Base-by-base conservation (phyloP, 2,113 vertebrate genomes). In the Tychaedon coryphoeus region DNA sequence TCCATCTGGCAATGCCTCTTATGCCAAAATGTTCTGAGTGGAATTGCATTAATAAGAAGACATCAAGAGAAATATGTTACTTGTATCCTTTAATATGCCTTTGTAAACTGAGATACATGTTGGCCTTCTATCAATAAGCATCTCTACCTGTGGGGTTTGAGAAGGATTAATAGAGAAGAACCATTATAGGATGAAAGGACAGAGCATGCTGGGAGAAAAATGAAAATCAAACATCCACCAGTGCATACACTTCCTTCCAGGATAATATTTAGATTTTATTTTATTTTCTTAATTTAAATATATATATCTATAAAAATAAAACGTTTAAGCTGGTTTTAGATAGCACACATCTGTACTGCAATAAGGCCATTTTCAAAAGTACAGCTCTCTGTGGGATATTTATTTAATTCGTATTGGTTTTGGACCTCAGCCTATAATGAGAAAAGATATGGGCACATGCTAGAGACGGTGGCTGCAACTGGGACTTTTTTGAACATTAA, bases 331-430 rank as follows among this genome's bases (percentile, higher is more conserved):
- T 89, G 62, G 93, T 97, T 96, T 93, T 94, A 98, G 97, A 97
- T 97, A 97, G 97, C 79, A 9, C 92, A 97, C 97, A 97, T 98
- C 97, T 98, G 96, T 86, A 97, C 79, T 18, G 91, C 93, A 96
- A 97, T 92, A 96, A 97, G 97, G 95, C 96, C 95, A 57, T 97
- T 97, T 97, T 97, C 97, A 96, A 97, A 97, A 97, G 95, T 95
- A 85, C 89, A 77, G 94, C 57, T 97, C 97, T 97, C 97, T 96
- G 98, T 97, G 96, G 98, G 98, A 77, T 97, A 96, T 97, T 98
- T 98, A 97, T 98, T 98, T 98, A 98, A 98, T 97, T 97, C 76
- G 0, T 98, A 97, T 98, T 98, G 96, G 97, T 98, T 98, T 98
- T 98, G 98, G 98, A 97, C 97, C 60, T 28, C 94, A 97, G 97